phyloP scores from a whole-genome alignment of 2,797 vertebrate species.

The Falco columbarius region DNA sequence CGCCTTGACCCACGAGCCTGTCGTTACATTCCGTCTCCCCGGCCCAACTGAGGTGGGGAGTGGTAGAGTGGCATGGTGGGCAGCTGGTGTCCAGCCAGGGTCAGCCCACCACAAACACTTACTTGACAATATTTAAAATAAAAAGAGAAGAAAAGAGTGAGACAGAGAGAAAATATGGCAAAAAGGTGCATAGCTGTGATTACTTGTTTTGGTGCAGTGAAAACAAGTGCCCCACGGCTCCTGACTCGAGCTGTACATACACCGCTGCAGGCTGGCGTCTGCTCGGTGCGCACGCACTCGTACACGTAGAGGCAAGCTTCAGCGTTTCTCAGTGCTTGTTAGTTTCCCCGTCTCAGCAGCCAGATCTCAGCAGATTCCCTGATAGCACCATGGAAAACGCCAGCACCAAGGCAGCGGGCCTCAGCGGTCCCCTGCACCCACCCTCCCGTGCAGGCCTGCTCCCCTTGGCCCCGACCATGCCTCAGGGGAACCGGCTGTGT shows the following conservation, averaged over 20 bases:
- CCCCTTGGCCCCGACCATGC: accelerated
- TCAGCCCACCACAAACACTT: background rate
- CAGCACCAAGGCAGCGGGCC: accelerated
- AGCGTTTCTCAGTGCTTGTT: background rate
- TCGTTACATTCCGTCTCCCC: background rate
- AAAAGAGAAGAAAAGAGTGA: background rate
- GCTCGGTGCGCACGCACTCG: background rate
- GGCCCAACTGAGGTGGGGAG: background rate
- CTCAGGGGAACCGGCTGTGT: no score
- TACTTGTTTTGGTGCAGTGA: background rate
- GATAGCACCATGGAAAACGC: accelerated
- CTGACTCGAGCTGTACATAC: background rate
- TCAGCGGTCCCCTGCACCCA: accelerated
- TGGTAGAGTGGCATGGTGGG: background rate
- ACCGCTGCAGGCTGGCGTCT: accelerated
- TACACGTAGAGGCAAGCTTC: background rate
- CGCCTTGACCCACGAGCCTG: background rate
- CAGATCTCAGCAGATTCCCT: background rate
- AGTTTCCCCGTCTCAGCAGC: background rate
- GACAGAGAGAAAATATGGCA: background rate
- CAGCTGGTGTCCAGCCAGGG: background rate
- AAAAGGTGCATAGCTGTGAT: background rate
- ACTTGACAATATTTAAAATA: background rate
- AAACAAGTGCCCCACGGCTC: background rate
- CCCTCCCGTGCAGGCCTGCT: background rate